phyloP scores from a whole-genome alignment of 2,797 vertebrate genomes.

The Ctenopoma kingsleyae region DNA sequence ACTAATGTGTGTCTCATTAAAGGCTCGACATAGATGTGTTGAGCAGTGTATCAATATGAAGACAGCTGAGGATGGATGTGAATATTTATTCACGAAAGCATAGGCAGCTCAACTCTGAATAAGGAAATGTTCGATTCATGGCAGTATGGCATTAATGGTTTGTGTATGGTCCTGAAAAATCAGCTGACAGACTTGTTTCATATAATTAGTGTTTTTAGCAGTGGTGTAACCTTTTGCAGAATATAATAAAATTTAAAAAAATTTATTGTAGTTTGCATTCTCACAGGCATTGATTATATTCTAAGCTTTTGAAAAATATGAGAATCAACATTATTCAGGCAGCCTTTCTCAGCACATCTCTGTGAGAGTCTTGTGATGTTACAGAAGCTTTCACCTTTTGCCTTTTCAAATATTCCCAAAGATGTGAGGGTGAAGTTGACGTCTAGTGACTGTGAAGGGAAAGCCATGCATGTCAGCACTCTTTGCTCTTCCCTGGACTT shows the following conservation, averaged over 20 bases:
- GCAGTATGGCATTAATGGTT: not conserved
- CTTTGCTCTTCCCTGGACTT: constrained; percentile 61
- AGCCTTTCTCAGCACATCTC: constrained; percentile 27
- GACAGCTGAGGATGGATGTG: constrained; percentile 9
- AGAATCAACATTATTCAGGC: constrained; percentile 18
- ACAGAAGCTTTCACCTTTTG: constrained; percentile 55
- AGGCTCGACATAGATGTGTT: constrained; percentile 18
- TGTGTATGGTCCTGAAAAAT: not conserved
- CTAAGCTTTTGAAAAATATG: constrained; percentile 27
- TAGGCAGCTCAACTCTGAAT: too few relatives aligned
- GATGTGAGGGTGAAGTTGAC: constrained; percentile 39
- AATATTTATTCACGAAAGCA: constrained; percentile 34
- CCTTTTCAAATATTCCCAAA: constrained; percentile 64
- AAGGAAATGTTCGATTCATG: not conserved
- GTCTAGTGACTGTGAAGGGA: constrained; percentile 40
- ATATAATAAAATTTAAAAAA: not conserved
- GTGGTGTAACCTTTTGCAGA: not conserved
- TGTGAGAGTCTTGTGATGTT: constrained; percentile 46
- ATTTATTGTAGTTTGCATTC: constrained; percentile 1
- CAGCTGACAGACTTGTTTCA: too few relatives aligned
- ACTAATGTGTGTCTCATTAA: constrained; percentile 43
- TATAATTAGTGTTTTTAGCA: too few relatives aligned
- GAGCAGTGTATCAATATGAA: constrained; percentile 16
- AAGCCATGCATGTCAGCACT: constrained; percentile 46
- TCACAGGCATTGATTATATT: constrained; percentile 5